Base-by-base conservation (phyloP, 2,888 invertebrate species). In the Hirtodrosophila trivittata region DNA sequence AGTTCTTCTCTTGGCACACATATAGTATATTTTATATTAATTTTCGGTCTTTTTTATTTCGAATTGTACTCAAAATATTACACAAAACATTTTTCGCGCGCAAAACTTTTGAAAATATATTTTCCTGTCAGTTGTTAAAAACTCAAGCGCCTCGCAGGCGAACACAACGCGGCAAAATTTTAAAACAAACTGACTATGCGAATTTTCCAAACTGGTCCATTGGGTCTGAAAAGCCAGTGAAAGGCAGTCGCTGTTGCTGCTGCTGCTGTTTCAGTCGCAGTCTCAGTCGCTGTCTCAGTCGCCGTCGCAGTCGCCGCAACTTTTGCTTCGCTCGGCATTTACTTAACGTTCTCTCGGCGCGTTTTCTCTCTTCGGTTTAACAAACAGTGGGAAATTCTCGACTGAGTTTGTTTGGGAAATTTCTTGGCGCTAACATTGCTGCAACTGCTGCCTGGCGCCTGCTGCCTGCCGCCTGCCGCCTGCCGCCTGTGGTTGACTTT, bases 161-260 rank as follows among this genome's bases (percentile, higher is more conserved):
- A 84, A 78, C 84, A 51, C 32, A 54, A 62, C 80, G 75, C 83
- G 84, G 66, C 86, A 70, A 71, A 78, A 74, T 75, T 87, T 85
- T 73, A 85, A 86, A 87, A 82, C 77, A 86, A 88, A 88, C 89
- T 88, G 82, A 88, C 67, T 72, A 75, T 82, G 83, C 67, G 71
- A 87, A 86, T 87, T 87, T 88, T 88, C 74, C 80, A 71, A 83
- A 87, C 86, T 75, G 80, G 85, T 83, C 85, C 87, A 75, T 73
- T 62, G 46, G 47, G 65, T 66, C 76, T 49, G 67, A 74, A 80
- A 73, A 66, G 62, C 75, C 51, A 81, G 76, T 71, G 77, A 75
- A 67, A 75, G 58, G 60, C 73, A 60, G 41, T 58, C 62, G 66
- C 68, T 49, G 77, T 38, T 49, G 47, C 47, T 21, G 57, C 10